A percentile compares a stretch with the other conserved stretches of the same genome.
These are phyloP conservation scores for Cercopithecus diana DNA, from an alignment of 2,797 vertebrate species.

Conservation along the genomic window DNA sequence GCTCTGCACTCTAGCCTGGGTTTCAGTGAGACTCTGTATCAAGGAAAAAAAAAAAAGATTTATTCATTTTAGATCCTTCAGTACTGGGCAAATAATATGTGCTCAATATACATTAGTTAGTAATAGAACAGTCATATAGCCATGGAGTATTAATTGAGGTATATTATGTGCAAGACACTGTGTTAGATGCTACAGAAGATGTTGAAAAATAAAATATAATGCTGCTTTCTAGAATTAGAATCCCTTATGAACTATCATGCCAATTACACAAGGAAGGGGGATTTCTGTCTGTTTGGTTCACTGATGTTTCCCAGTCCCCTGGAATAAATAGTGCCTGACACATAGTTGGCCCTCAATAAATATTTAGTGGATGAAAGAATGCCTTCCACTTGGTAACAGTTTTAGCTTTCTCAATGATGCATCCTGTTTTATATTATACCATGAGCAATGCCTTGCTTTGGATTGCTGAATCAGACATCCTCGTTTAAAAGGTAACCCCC, in stretches of 20 bases:
- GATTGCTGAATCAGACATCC: neutral
- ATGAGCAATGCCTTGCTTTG: neutral
- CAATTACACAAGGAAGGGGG: neutral
- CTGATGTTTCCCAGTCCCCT: neutral
- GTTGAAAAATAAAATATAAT: neutral
- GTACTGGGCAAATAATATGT: neutral
- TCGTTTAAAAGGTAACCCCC: neutral
- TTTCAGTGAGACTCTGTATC: neutral
- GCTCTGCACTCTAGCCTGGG: neutral
- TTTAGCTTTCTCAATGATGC: fast-evolving
- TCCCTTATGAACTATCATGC: neutral
- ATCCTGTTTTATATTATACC: neutral
- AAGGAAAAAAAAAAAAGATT: neutral
- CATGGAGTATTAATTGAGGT: neutral
- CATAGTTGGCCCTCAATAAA: neutral
- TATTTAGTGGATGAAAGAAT: neutral
- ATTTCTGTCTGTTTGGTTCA: neutral
- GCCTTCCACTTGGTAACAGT: neutral
- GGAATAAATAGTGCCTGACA: neutral
- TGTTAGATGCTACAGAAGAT: neutral
- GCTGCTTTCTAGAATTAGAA: neutral
- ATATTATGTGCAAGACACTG: neutral
- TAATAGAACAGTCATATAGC: neutral
- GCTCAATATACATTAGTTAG: neutral
- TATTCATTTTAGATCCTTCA: neutral